These are phyloP conservation scores for Leucopsar rothschildi DNA, from an alignment of 2,113 vertebrate genomes.

Conservation along the genomic window DNA sequence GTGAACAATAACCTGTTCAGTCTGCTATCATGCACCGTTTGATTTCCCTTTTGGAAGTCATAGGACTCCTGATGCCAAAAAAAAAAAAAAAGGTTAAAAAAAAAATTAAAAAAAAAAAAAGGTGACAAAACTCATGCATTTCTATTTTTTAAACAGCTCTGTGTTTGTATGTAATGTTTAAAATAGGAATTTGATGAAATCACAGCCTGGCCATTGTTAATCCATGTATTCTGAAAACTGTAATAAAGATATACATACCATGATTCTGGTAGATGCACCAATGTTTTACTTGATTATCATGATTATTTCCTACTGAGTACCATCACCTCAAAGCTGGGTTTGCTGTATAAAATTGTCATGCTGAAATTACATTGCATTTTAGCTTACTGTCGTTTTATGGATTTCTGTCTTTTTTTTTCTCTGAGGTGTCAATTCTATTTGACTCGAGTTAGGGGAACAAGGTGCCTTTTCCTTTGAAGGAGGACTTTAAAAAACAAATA, in stretches of 20 bases:
- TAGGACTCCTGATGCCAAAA: conserved; percentile 43
- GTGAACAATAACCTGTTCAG: conserved; percentile 13
- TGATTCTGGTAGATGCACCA: conserved; percentile 20
- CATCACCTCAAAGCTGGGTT: not conserved
- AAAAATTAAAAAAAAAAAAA: not conserved
- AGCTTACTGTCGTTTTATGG: not conserved
- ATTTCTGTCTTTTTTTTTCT: not conserved
- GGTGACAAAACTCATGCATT: conserved; percentile 49
- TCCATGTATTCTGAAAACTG: conserved; percentile 52
- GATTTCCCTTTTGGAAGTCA: conserved; percentile 54
- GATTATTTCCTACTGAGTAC: not conserved
- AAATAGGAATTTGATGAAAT: conserved; percentile 61
- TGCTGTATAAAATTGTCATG: not conserved
- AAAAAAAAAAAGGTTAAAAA: not conserved
- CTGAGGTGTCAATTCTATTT: not conserved
- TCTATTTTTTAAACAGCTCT: conserved; percentile 53
- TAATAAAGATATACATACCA: conserved; percentile 53
- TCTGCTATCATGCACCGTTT: conserved; percentile 20
- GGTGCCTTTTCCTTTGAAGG: not conserved
- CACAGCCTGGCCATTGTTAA: conserved; percentile 56
- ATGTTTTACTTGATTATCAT: conserved; percentile 36
- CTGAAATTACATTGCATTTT: not conserved
- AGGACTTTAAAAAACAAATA: not conserved
- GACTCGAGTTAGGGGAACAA: not conserved
- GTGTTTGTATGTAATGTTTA: conserved; percentile 61